These are phyloP conservation scores for Agrilus biguttatus DNA, from an alignment of 2,888 invertebrate species.

Conservation along the genomic window DNA sequence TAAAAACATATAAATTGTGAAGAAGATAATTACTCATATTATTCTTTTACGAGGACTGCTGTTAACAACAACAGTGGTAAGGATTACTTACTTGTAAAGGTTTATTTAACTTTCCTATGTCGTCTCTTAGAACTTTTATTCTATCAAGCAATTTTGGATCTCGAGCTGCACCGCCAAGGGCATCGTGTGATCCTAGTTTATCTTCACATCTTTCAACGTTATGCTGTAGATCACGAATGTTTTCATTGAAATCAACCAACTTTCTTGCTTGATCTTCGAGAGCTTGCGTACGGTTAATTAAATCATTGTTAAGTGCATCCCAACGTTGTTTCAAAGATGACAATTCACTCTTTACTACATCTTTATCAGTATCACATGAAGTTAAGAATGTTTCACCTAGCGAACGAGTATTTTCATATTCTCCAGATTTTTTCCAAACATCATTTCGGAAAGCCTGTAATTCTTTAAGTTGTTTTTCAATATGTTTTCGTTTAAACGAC, in stretches of 20 bases:
- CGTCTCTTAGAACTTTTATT: conserved; percentile 70
- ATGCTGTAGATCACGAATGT: conserved; percentile 70
- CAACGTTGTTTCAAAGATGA: conserved; percentile 72
- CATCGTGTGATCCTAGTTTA: conserved; percentile 59
- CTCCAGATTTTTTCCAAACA: conserved; percentile 85
- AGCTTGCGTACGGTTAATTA: conserved; percentile 61
- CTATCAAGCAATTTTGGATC: conserved; percentile 77
- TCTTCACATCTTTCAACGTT: conserved; percentile 81
- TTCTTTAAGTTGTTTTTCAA: conserved; percentile 78
- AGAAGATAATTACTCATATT: too few relatives aligned
- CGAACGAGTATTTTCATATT: conserved; percentile 77
- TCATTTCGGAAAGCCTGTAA: conserved; percentile 83
- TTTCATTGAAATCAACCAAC: conserved; percentile 73
- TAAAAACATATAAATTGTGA: too few relatives aligned
- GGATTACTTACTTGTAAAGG: conserved; percentile 39
- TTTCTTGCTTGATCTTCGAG: conserved; percentile 72
- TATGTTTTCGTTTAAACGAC: conserved; percentile 69
- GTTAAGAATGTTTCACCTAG: conserved; percentile 79
- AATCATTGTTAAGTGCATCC: conserved; percentile 79
- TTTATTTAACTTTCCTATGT: conserved; percentile 61
- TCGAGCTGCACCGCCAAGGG: conserved; percentile 55
- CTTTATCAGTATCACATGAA: conserved; percentile 83
- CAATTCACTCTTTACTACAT: conserved; percentile 70
- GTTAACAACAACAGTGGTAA: background rate
- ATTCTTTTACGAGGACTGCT: background rate